These are phyloP conservation scores for Gastrophryne carolinensis DNA, from an alignment of 2,797 vertebrate genomes.

Conservation along the genomic window DNA sequence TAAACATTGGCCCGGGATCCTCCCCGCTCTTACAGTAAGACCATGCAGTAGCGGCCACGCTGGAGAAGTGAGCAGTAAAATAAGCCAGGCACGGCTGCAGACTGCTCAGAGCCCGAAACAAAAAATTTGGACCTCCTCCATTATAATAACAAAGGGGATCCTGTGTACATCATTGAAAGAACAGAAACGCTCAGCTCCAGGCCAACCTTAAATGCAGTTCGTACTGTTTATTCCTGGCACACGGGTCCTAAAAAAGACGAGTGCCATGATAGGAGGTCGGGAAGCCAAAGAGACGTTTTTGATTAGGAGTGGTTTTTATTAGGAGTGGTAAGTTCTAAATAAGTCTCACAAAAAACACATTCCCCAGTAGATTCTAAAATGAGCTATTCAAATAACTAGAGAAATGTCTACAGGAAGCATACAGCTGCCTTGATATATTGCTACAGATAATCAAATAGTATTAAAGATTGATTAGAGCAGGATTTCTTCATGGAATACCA, in stretches of 20 bases:
- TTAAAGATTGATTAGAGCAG: too few relatives aligned
- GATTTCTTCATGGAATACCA: too few relatives aligned
- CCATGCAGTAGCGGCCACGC: constrained; percentile 2
- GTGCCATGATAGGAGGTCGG: not conserved
- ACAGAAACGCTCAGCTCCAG: not conserved
- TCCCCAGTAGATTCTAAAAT: too few relatives aligned
- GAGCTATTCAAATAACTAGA: too few relatives aligned
- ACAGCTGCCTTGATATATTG: too few relatives aligned
- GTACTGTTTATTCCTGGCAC: not conserved
- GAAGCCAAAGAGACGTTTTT: not conserved
- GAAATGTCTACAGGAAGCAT: too few relatives aligned
- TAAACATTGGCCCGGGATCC: constrained; percentile 15
- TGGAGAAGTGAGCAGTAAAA: constrained; percentile 13
- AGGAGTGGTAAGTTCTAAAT: too few relatives aligned
- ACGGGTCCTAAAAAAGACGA: not conserved
- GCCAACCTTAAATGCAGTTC: not conserved
- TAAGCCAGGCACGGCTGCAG: constrained; percentile 4
- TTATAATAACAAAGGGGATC: not conserved
- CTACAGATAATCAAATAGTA: too few relatives aligned
- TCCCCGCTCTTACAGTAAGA: not conserved
- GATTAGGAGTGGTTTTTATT: too few relatives aligned
- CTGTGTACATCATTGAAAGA: not conserved
- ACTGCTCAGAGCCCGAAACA: not conserved
- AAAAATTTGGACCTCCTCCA: not conserved
- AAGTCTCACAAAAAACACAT: too few relatives aligned